A percentile compares a stretch with the other conserved stretches of the same genome.
These are phyloP conservation scores for Hypomecis atomaria DNA, from an alignment of 2,888 invertebrate genomes.

Conservation along the genomic window DNA sequence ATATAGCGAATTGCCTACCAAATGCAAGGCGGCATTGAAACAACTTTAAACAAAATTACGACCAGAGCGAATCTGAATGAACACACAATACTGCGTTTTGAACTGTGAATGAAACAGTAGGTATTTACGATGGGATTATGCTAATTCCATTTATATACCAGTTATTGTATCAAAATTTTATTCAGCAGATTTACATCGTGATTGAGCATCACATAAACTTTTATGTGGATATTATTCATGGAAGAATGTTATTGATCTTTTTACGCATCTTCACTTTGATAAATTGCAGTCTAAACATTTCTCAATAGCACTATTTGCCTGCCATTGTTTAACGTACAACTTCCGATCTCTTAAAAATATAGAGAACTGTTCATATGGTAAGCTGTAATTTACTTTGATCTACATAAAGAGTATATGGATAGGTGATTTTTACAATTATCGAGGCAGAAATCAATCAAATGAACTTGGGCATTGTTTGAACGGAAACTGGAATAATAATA, in stretches of 20 bases:
- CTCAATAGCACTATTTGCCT: constrained; percentile 17
- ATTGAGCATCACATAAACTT: constrained; percentile 12
- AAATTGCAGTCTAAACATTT: constrained; percentile 23
- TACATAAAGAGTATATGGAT: too few relatives aligned
- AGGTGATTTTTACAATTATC: too few relatives aligned
- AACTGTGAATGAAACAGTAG: constrained; percentile 31
- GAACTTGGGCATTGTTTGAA: too few relatives aligned
- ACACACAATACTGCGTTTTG: constrained; percentile 26
- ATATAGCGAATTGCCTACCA: constrained; percentile 37
- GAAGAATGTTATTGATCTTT: constrained; percentile 16
- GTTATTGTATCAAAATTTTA: constrained; percentile 18
- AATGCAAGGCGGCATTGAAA: constrained; percentile 32
- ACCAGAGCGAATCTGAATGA: constrained; percentile 24
- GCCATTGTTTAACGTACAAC: constrained; percentile 29
- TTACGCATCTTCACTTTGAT: constrained; percentile 23
- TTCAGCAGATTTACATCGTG: constrained; percentile 16
- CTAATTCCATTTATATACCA: constrained; percentile 21
- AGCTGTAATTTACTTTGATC: too few relatives aligned
- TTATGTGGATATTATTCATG: constrained; percentile 15
- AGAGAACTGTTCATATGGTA: too few relatives aligned
- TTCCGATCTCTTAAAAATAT: constrained; percentile 28
- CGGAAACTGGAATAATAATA: too few relatives aligned
- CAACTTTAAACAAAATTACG: constrained; percentile 28
- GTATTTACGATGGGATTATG: constrained; percentile 31
- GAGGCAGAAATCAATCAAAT: too few relatives aligned